Base-by-base conservation (phyloP, 2,113 vertebrate genomes). In the Neopipo cinnamomea region DNA sequence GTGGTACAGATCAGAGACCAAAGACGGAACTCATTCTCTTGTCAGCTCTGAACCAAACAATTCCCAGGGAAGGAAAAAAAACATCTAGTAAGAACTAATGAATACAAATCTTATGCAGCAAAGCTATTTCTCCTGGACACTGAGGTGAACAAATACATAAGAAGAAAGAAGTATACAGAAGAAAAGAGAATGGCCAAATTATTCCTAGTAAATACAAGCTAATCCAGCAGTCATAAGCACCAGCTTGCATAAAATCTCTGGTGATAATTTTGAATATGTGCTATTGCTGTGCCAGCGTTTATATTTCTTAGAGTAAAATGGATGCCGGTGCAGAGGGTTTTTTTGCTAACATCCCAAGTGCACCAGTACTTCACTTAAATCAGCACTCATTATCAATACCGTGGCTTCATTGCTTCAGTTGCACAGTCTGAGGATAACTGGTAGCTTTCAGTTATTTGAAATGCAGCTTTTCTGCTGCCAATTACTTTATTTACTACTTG, bases 401-500 rank as follows among this genome's bases (percentile, higher is more conserved):
- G 0, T 20, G 46, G 55, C 59, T 78, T 92, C 65, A 41, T 31
- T 49, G 30, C 80, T 91, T 73, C 70, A 35, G 10, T 61, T 93
- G 52, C 44, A 66, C 50, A 63, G 52, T 84, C 73, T 87, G 72
- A 87, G 31, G 35, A 12, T 50, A 68, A 81, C n/a, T 49, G 61
- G 67, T 81, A 50, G 71, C 73, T 65, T 52, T 37, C 50, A 74
- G 44, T 82, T 67, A 75, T 19, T 49, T 82, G 42, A 91, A 95
- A 89, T 84, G 35, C 39, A 86, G 30, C 47, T 94, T 90, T 91
- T 70, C 75, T 93, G 62, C 25, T 90, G 59, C 53, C 41, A 88
- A 53, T 95, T 52, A 56, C 44, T 89, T 87, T 85, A 91, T 81
- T 95, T 93, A 65, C 56, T 87, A 73, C 66, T 93, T 88, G 30